Evolutionary conservation across 2,888 invertebrate species (phyloP), one percentile per base, ranked within the genome.

Genomic region (Punctoribates punctum): DNA sequence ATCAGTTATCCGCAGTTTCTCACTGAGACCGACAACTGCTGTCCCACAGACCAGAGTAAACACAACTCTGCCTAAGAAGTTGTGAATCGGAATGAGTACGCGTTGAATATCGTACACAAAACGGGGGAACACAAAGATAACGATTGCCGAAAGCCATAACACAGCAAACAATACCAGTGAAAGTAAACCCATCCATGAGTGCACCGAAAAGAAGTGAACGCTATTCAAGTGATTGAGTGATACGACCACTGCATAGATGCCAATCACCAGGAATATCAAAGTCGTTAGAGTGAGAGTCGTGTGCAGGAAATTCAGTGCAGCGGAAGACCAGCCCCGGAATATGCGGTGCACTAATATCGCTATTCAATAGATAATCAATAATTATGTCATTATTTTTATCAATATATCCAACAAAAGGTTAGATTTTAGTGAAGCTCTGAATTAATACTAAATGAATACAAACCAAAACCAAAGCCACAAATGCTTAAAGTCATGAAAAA

Each of bases 401-500:
- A 42, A 42, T 42, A 42, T 42, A 9, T 42, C 42, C 1, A 42
- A 9, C 42, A 13, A 42, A 42, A 42, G 42, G 42, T 42, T 34
- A 34, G 34, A 8, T 6, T 42, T 42, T 42, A 17, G n/a, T 15
- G 15, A 11, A 46, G 46, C 34, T 42, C 6, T 42, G 11, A 42
- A 42, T 42, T 1, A 42, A 42, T 9, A 42, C 1, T 11, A 54
- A 5, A 54, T 54, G 2, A 46, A 72, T 67, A 48, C 46, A 15
- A 25, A 46, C 72, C 72, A 5, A 72, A 46, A 48, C 48, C 42
- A 25, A 72, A 48, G 15, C n/a, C 25, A 72, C 23, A 48, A 15
- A 72, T 72, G 17, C 48, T 48, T 72, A 72, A 72, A 25, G 72
- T 46, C 46, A 48, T 72, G 46, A 72, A 72, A 17, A 72, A 48